Base-by-base conservation (phyloP, 2,888 invertebrate genomes). In the Tenthredo livida region DNA sequence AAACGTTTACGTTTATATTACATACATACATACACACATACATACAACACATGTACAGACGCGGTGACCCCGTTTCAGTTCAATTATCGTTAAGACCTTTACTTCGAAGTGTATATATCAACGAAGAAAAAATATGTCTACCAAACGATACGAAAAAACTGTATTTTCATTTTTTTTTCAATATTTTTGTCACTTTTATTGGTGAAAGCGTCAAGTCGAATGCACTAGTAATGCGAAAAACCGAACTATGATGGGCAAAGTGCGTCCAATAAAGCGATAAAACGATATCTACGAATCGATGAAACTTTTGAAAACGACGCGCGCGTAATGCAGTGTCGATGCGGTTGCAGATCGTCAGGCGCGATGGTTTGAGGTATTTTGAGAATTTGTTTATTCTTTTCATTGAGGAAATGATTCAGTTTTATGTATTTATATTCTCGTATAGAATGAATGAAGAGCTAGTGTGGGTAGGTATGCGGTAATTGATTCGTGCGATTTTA, bases 1-100 rank as follows among this genome's bases (percentile, higher is more conserved):
- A 61, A 54, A 61, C 61, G 25, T 25, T 61, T 61, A 25, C 61
- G 61, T 61, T 61, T 61, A 61, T 61, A 25, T 61, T 61, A 61
- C n/a, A 33, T 33, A 4, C 4, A 61, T 4, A 29, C 29, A 4
- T 33, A 61, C 15, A 29, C 29, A 7, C n/a, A n/a, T n/a, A n/a
- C 3, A 61, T 21, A 10, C 9, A 10, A 61, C 12, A 25, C n/a
- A 25, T 61, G 2, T 25, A 25, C 25, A 25, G 10, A 61, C 12
- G 0, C 4, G 4, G 61, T 61, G 61, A 61, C 61, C 61, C 61
- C 61, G 61, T 61, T 61, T 25, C 61, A 25, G 61, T 61, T 61
- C 25, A 61, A 12, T 61, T 61, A 61, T 61, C 61, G 25, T 61
- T 25, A 61, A 25, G 25, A 61, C 21, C 21, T 61, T 25, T 61